phyloP scores from a whole-genome alignment of 2,797 vertebrate genomes.

The Graptemys geographica region DNA sequence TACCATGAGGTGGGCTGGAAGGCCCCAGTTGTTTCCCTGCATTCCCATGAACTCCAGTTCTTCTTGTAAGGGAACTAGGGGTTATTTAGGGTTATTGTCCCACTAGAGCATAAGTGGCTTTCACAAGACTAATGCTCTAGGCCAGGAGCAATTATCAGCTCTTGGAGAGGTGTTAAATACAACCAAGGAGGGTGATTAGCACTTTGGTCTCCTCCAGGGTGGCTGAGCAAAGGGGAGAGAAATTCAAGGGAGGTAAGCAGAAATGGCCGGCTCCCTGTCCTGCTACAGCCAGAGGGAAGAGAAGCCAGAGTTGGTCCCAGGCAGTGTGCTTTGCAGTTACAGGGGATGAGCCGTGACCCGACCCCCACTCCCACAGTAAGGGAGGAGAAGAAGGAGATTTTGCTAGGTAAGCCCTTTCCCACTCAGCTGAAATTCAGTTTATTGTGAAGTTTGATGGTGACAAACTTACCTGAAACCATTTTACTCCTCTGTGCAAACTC shows the following conservation, averaged over 20 bases:
- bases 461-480: neutral
- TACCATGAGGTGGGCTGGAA: neutral
- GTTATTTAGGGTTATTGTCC: neutral
- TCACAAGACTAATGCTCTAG: neutral
- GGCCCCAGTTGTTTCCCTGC: neutral
- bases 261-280: fast-evolving
- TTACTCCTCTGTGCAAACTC: too few species aligned
- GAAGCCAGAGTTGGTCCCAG: neutral
- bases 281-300: neutral
- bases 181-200: fast-evolving
- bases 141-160: fast-evolving
- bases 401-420: neutral
- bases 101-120: fast-evolving
- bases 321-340: neutral
- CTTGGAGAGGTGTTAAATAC: neutral
- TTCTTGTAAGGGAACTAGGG: neutral
- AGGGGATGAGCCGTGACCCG: neutral
- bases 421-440: neutral
- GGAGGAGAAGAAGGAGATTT: neutral
- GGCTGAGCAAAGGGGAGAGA: neutral
- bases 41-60: neutral
- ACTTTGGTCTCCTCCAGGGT: neutral
- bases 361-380: too few species aligned
- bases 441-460: neutral
- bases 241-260: neutral